Evolutionary conservation across 1,140 invertebrate species (phyloP), one percentile per base, ranked within the genome.

Genomic region (Temnothorax longispinosus): DNA sequence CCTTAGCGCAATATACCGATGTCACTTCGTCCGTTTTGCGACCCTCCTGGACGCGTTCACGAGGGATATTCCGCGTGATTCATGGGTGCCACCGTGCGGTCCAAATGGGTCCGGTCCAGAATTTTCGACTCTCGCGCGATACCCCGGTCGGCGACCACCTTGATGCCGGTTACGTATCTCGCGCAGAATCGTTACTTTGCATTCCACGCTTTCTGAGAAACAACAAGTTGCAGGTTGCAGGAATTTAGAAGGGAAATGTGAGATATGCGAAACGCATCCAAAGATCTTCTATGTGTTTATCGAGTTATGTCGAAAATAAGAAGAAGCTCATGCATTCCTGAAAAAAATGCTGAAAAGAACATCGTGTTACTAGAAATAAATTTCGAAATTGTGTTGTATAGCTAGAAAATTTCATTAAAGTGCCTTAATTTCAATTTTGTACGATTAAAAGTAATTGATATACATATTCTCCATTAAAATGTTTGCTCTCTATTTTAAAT

Each of bases 101-200:
- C 64, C 90, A 88, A 91, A 90, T 88, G 65, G 74, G 71, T 47
- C 78, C 72, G 78, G 87, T 44, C 84, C 74, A 85, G 84, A 88
- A 91, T 90, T 90, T 90, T 91, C 87, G 89, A 90, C 65, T 85
- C 75, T 88, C 74, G 62, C 74, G 62, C 88, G 47, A 87, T 65
- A 72, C 71, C 58, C 56, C 32, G 72, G 64, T 77, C 84, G 77
- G 64, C 72, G 89, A 90, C 89, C 87, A 88, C 87, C 89, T 88
- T 76, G 77, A 87, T 62, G 84, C 72, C 58, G 65, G 62, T 84
- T 88, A 78, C 74, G 77, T 88, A 87, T 90, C 89, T 88, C 52
- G 35, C 10, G 21, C 58, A 64, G 35, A 71, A 88, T 88, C 74
- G 78, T 56, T 75, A 50, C 77, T 69, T 90, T 65, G 21, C 87